Evolutionary conservation across 2,888 invertebrate genomes (phyloP).

Genomic region (Thera obeliscata): DNA sequence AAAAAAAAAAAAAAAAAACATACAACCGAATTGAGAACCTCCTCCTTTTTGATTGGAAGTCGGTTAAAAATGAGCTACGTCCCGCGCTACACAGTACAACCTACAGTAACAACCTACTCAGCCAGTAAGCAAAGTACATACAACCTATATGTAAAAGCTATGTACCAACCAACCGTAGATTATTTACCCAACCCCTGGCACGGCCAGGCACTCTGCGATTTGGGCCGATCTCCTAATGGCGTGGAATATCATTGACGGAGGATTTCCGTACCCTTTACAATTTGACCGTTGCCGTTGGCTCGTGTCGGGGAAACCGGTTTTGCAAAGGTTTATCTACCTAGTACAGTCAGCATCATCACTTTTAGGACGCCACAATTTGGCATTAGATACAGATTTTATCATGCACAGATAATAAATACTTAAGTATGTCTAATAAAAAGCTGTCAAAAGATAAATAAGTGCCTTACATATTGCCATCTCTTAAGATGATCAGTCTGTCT

Average conservation of each 20-base stretch:
- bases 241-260: conserved; percentile 50
- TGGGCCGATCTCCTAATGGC: conserved; percentile 8
- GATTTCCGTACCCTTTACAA: conserved; percentile 45
- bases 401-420: no score
- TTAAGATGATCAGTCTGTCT: no score
- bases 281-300: conserved; percentile 48
- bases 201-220: conserved; percentile 3
- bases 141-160: neutral
- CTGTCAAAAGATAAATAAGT: no score
- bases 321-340: conserved; percentile 40
- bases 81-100: no score
- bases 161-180: neutral
- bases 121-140: neutral
- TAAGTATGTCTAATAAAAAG: no score
- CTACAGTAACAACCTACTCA: neutral
- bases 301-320: conserved; percentile 20
- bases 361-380: no score
- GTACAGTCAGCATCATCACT: neutral
- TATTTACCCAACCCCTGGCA: neutral
- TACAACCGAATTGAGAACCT: no score
- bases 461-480: no score
- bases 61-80: no score
- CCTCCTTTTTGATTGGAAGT: no score
- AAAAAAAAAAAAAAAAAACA: no score
- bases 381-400: no score